Conservation (phyloP, 2,888 invertebrate species). For the Magallana nippona region DNA sequence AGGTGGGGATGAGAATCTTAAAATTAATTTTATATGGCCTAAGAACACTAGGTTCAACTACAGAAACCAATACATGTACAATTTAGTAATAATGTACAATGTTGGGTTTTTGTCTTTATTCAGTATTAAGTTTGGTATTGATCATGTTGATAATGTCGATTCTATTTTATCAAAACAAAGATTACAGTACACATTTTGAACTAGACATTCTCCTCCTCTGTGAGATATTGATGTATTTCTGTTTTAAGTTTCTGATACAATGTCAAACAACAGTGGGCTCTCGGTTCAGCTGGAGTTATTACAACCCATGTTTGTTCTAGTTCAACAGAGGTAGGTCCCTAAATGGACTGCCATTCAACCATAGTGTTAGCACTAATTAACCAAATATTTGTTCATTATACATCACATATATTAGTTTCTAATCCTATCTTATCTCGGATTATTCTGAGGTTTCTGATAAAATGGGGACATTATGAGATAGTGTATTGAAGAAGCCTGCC, state of each 20-base stretch:
- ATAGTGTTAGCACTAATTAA: neutral
- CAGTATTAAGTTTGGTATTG: no score
- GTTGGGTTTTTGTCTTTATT: no score
- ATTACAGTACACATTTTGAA: neutral
- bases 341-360: neutral
- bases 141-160: no score
- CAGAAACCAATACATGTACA: no score
- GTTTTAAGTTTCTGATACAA: neutral
- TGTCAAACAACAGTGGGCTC: neutral
- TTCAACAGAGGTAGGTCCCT: constrained; percentile 13
- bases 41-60: no score
- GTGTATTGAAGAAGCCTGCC: neutral
- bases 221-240: constrained; percentile 7
- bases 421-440: constrained; percentile 27
- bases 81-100: no score
- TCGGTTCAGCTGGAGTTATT: neutral
- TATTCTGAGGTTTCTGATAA: constrained; percentile 24
- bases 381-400: constrained; percentile 32
- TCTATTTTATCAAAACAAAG: neutral
- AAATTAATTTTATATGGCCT: no score
- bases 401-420: constrained; percentile 23
- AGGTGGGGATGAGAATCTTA: no score
- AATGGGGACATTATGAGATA: neutral
- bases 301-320: neutral
- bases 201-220: neutral